Percentiles rank a stretch among this genome's conserved stretches.
Evolutionary conservation across 1,140 invertebrate genomes (phyloP).

Genomic region (Artemia franciscana): DNA sequence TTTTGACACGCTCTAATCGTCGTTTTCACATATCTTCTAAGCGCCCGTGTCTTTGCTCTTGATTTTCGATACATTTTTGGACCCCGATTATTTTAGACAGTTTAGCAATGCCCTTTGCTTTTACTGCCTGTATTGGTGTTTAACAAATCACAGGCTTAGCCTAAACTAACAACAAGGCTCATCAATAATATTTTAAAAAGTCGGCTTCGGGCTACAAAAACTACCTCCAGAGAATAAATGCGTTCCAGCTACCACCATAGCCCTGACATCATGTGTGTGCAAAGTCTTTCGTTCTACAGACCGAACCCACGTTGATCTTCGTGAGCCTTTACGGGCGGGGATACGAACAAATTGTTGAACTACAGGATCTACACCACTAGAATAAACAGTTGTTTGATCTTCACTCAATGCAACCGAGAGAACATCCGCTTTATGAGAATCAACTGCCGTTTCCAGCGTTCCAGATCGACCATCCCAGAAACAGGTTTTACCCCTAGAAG

Average conservation of each 20-base stretch:
- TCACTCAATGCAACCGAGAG: slow-evolving; percentile 41
- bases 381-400: slow-evolving; percentile 41
- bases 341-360: slow-evolving; percentile 41
- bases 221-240: slow-evolving; percentile 43
- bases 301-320: slow-evolving; percentile 41
- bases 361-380: slow-evolving; percentile 51
- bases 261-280: slow-evolving; percentile 60
- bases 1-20: too few relatives aligned
- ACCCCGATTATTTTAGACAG: too few relatives aligned
- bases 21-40: too few relatives aligned
- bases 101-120: too few relatives aligned
- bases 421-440: slow-evolving; percentile 54
- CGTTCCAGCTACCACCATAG: slow-evolving; percentile 32
- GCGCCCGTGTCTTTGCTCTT: too few relatives aligned
- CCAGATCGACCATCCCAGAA: slow-evolving; percentile 67
- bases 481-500: slow-evolving; percentile 41
- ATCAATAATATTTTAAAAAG: too few relatives aligned
- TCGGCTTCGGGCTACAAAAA: too few relatives aligned
- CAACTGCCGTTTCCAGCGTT: slow-evolving; percentile 42
- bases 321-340: slow-evolving; percentile 19
- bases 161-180: too few relatives aligned
- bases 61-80: too few relatives aligned
- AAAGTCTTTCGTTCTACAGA: slow-evolving; percentile 40
- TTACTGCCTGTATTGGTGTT: too few relatives aligned
- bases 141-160: too few relatives aligned